phyloP scores from a whole-genome alignment of 2,797 vertebrate genomes.

The Phrynocephalus forsythii region DNA sequence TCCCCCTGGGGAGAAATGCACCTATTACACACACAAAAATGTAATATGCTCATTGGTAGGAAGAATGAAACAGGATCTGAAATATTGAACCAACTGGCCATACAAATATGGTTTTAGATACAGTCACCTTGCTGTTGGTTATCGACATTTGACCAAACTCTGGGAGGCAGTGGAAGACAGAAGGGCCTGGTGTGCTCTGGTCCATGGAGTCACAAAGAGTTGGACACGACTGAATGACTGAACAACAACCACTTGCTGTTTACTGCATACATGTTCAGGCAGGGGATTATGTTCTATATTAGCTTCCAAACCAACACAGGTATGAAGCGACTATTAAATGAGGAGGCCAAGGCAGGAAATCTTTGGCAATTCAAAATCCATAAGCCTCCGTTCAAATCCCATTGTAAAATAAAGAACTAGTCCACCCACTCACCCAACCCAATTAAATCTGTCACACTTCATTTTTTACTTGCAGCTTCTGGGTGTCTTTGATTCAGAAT shows the following conservation, averaged over 20 bases:
- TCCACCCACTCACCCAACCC: background rate
- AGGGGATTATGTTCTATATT: background rate
- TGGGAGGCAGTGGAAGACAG: too few species aligned
- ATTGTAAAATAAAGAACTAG: constrained; percentile 3
- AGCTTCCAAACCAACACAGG: background rate
- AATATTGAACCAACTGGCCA: background rate
- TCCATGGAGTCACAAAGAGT: too few species aligned
- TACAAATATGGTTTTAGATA: background rate
- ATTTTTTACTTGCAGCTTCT: background rate
- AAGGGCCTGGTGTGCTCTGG: too few species aligned
- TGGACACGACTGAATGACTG: too few species aligned
- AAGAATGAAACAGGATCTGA: background rate
- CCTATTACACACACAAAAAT: background rate
- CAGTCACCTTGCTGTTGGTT: too few species aligned
- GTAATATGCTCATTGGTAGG: background rate
- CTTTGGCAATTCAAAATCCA: background rate
- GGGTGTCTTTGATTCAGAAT: background rate
- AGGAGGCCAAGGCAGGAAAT: constrained; percentile 26
- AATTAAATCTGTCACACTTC: background rate
- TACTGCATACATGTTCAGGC: background rate
- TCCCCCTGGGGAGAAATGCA: too few species aligned
- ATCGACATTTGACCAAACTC: too few species aligned
- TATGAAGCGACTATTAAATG: background rate
- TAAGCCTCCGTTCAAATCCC: constrained; percentile 28
- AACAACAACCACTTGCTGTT: background rate